These are phyloP conservation scores for Clamator glandarius DNA, from an alignment of 2,797 vertebrate species.

Conservation along the genomic window DNA sequence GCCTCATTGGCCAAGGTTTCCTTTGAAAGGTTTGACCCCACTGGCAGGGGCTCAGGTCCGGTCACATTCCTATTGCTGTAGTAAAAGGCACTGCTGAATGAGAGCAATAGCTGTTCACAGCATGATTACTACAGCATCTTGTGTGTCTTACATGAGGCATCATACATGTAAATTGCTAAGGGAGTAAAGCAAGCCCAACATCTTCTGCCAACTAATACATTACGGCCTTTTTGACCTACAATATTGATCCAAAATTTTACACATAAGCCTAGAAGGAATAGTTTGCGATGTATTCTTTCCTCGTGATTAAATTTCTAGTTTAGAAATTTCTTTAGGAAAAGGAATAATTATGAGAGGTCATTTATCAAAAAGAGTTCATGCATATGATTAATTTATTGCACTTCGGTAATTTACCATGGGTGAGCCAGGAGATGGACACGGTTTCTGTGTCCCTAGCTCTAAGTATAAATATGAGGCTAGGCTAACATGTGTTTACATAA, in stretches of 20 bases:
- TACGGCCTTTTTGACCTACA: not conserved
- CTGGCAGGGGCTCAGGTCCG: not conserved
- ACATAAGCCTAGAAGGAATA: not conserved
- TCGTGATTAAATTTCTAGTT: not conserved
- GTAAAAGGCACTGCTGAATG: not conserved
- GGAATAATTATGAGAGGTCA: slow-evolving; percentile 5
- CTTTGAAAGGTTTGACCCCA: not conserved
- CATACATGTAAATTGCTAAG: fast-evolving
- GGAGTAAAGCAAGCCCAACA: not conserved
- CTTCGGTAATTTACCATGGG: slow-evolving; percentile 13
- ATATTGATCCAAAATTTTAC: not conserved
- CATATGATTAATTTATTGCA: slow-evolving; percentile 15
- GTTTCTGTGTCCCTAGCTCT: not conserved
- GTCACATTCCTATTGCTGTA: not conserved
- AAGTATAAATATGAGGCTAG: not conserved
- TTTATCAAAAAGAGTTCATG: slow-evolving; percentile 27
- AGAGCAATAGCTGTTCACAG: not conserved
- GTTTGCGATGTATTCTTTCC: not conserved
- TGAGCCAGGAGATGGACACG: not conserved
- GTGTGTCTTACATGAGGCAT: not conserved
- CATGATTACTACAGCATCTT: not conserved
- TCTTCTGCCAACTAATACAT: not conserved
- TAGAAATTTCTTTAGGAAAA: slow-evolving; percentile 9
- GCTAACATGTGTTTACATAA: not conserved
- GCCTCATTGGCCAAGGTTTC: not conserved